These are phyloP conservation scores for Montipora capricornis DNA, from an alignment of 64 coral and sea anemone species.

Conservation along the genomic window DNA sequence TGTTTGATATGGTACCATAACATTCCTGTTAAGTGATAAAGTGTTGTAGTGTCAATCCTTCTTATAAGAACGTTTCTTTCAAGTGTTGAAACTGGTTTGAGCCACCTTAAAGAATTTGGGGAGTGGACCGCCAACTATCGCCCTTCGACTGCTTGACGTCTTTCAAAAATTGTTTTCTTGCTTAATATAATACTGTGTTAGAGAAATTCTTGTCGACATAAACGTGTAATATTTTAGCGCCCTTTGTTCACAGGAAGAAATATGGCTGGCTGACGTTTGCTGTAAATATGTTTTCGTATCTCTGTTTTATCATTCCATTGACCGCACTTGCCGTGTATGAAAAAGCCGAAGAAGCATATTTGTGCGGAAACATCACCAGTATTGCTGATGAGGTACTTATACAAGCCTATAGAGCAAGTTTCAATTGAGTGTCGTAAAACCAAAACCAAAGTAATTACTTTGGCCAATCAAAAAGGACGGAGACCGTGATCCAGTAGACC, in stretches of 20 bases:
- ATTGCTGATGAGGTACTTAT: conserved; percentile 1
- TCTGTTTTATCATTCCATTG: conserved; percentile 76
- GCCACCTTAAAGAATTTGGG: no score
- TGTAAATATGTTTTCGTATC: conserved; percentile 77
- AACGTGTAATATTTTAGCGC: neutral
- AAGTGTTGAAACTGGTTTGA: no score
- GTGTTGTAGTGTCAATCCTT: no score
- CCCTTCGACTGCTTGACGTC: no score
- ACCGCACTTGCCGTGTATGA: conserved; percentile 67
- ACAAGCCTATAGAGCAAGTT: neutral
- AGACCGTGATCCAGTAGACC: no score
- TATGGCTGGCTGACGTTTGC: conserved; percentile 84
- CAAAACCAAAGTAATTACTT: no score
- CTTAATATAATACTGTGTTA: neutral
- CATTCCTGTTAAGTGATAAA: no score
- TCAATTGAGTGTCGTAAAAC: no score
- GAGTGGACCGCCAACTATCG: no score
- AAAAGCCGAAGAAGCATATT: neutral
- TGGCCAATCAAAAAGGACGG: no score
- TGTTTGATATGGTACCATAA: no score
- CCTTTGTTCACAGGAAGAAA: conserved; percentile 65
- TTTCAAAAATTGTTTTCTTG: neutral
- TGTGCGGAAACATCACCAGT: neutral
- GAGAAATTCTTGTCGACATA: neutral
- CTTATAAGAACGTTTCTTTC: no score